Evolutionary conservation across 1,140 invertebrate genomes (phyloP).

Genomic region (Bombus breviceps): DNA sequence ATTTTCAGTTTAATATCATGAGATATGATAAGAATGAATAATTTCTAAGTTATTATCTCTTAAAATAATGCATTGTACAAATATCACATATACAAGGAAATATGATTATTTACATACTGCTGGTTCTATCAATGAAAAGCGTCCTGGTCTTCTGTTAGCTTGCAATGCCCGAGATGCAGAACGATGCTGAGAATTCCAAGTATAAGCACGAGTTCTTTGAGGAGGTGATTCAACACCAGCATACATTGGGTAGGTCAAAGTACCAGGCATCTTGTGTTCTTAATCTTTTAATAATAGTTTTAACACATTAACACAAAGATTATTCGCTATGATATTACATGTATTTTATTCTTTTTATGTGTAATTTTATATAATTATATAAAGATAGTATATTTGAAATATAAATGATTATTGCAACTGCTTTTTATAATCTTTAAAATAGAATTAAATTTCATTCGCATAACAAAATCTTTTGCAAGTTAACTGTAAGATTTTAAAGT

Average conservation of each 20-base stretch:
- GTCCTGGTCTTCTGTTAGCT: slow-evolving; percentile 62
- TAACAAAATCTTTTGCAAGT: background rate
- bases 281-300: background rate
- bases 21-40: background rate
- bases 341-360: background rate
- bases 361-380: background rate
- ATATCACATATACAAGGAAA: background rate
- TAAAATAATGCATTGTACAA: background rate
- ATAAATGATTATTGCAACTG: background rate
- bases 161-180: slow-evolving; percentile 56
- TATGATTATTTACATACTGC: slow-evolving; percentile 55
- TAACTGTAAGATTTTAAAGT: background rate
- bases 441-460: background rate
- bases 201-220: slow-evolving; percentile 75
- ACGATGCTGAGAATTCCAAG: slow-evolving; percentile 71
- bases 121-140: slow-evolving; percentile 73
- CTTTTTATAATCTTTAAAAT: background rate
- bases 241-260: slow-evolving; percentile 80
- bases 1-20: background rate
- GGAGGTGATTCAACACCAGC: slow-evolving; percentile 75
- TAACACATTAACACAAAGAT: slow-evolving; percentile 5
- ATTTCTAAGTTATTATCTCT: background rate
- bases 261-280: slow-evolving; percentile 76
- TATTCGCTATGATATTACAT: slow-evolving; percentile 31
- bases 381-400: background rate